Base-by-base conservation (phyloP, 2,113 vertebrate species). In the Terrapene triunguis region DNA sequence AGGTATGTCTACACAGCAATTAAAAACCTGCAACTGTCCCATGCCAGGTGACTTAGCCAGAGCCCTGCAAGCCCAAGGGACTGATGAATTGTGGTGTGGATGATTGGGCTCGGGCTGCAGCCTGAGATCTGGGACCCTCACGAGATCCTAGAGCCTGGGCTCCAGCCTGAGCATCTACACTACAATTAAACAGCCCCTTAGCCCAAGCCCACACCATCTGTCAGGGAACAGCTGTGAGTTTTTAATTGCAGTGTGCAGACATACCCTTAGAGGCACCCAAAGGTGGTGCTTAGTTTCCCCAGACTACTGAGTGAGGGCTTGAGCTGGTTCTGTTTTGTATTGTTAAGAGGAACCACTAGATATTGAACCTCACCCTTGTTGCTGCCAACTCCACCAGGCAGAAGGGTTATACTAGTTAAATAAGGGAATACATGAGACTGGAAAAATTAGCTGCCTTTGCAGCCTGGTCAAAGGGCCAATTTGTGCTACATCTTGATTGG, bases 361-460 rank as follows among this genome's bases (percentile, higher is more conserved):
- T 62, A 32, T 62, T 32, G 57, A 62, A 32, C 55, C 25, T 27
- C 2, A 62, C 27, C 27, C 27, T 62, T 32, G 57, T n/a, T n/a
- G 62, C 32, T 65, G 32, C 62, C 35, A 10, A 72, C n/a, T 72
- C 65, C 65, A 38, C n/a, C 35, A 1, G 16, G 82, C 62, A 55
- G 84, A 57, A 85, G 72, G 22, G 78, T 78, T 83, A 50, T n/a
- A 55, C 80, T 87, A 6, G 16, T 0, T 47, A 7, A 14, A 0
- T 69, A 42, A 6, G 91, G 12, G 4, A 29, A 7, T 83, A 50
- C 12, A 47, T 35, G 50, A 42, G 44, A 22, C 11, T 24, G 42
- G 38, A 54, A 83, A 65, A 1, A 11, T 1, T 3, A 16, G 10
- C 55, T 19, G 48, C 24, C 14, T 29, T 1, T 59, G 19, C 0